Base-by-base conservation (phyloP, 2,113 vertebrate genomes). In the Vulpes vulpes region DNA sequence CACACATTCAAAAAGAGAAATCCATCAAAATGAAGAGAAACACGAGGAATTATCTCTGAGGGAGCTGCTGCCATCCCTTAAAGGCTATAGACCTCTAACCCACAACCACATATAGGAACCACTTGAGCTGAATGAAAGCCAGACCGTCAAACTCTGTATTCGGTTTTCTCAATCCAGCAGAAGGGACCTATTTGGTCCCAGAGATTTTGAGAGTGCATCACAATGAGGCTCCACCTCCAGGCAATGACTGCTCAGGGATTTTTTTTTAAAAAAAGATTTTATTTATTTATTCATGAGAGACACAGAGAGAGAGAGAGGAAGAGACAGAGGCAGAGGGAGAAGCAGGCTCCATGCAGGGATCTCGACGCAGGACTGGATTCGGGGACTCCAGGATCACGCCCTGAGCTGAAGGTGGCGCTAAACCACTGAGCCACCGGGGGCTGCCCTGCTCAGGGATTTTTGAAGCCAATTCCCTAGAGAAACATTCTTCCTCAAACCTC, bases 401-500 rank as follows among this genome's bases (percentile, higher is more conserved):
- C 43, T 43, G 43, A 43, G 43, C 43, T 43, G 43, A 43, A 43
- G 6, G 43, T 7, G 7, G 43, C 43, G 7, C 43, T 43, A 43
- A 43, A 43, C 43, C 43, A 43, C 43, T 43, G 43, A 43, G 43
- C 43, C 43, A 43, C 43, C 43, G 6, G 7, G 43, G 38, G 43
- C 43, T 43, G 43, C 43, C 43, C 65, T 91, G 62, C 55, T 74
- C 67, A 86, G 78, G 57, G 55, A 93, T 59, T 30, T 74, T 27
- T 91, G 79, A 93, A 82, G 55, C 30, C 91, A 38, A 80, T 43
- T 96, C 91, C 67, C 22, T 53, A 64, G 64, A 67, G 69, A 90
- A 97, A 81, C 7, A 92, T 78, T 93, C 62, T 93, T 97, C 12
- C 16, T 97, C 62, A 97, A 89, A 59, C 11, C 16, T 82, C 69